A percentile compares a stretch with the other conserved stretches of the same genome.
Conservation (phyloP, 2,797 vertebrate genomes). For the Paratrypauchen microcephalus region DNA sequence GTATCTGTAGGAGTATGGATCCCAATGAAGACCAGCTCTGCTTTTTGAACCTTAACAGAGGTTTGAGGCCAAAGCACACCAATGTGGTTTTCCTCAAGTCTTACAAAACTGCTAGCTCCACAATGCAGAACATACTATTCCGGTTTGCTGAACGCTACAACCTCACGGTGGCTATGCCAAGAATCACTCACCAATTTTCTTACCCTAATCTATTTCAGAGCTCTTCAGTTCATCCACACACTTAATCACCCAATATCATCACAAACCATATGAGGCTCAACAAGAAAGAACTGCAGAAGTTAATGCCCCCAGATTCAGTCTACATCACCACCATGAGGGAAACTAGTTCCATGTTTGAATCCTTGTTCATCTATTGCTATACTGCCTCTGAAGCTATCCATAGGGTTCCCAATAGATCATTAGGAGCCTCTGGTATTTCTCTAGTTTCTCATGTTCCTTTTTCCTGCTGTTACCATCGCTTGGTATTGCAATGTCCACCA, state of each 20-base stretch:
- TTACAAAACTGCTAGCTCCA: conserved; percentile 87
- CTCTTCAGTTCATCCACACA: conserved; percentile 82
- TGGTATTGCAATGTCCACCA: no score
- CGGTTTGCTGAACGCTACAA: conserved; percentile 86
- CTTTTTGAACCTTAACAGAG: conserved; percentile 25
- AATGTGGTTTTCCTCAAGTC: conserved; percentile 88
- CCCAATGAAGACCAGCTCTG: conserved; percentile 69
- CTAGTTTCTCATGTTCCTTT: no score
- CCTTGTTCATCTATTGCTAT: conserved; percentile 86
- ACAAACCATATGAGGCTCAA: conserved; percentile 86
- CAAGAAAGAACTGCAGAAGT: conserved; percentile 69
- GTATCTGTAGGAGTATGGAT: conserved; percentile 73
- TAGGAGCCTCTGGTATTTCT: no score
- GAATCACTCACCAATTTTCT: conserved; percentile 84
- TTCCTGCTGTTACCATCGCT: no score
- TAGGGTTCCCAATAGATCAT: conserved; percentile 83
- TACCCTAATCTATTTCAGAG: conserved; percentile 80
- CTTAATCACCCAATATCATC: conserved; percentile 77
- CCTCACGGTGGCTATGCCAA: conserved; percentile 83
- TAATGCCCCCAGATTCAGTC: conserved; percentile 82
- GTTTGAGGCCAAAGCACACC: conserved; percentile 77
- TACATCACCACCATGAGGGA: conserved; percentile 87
- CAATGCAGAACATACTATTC: conserved; percentile 88
- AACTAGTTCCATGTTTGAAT: conserved; percentile 87
- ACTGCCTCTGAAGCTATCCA: conserved; percentile 82